These are phyloP conservation scores for Leptinotarsa defecta DNA, from an alignment of 1,140 invertebrate genomes.

Conservation along the genomic window DNA sequence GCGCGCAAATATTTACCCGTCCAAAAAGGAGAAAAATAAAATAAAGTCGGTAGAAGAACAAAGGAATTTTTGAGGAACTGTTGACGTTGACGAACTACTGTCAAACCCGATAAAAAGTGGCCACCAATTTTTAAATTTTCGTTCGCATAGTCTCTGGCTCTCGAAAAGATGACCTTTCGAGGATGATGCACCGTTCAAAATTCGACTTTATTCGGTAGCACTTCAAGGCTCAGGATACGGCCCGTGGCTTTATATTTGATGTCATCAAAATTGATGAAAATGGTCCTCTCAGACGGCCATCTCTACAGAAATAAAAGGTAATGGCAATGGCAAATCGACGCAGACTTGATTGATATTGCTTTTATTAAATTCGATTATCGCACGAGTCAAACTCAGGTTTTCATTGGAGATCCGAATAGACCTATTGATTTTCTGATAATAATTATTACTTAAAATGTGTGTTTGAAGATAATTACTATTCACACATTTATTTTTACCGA, in stretches of 20 bases:
- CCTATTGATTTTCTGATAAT: neutral
- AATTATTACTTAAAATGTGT: no score
- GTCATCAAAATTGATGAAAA: no score
- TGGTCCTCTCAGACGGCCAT: no score
- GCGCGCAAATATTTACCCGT: constrained; percentile 45
- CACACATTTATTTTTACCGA: no score
- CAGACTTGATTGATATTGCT: neutral
- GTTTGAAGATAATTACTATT: no score
- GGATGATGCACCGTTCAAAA: neutral
- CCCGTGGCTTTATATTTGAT: no score
- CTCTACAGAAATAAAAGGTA: neutral
- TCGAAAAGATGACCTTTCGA: neutral
- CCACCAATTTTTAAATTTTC: constrained; percentile 31
- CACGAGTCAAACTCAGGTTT: neutral
- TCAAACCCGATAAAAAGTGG: constrained; percentile 46
- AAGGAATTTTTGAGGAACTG: constrained; percentile 49
- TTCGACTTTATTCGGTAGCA: neutral
- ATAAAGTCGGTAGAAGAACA: constrained; percentile 40
- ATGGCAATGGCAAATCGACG: neutral
- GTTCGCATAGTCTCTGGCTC: neutral
- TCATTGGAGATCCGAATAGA: neutral
- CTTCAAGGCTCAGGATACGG: neutral
- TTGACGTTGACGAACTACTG: constrained; percentile 47
- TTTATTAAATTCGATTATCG: neutral
- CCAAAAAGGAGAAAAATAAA: constrained; percentile 38